Conservation (phyloP, 2,797 vertebrate genomes). For the Hoplostethus mediterraneus region DNA sequence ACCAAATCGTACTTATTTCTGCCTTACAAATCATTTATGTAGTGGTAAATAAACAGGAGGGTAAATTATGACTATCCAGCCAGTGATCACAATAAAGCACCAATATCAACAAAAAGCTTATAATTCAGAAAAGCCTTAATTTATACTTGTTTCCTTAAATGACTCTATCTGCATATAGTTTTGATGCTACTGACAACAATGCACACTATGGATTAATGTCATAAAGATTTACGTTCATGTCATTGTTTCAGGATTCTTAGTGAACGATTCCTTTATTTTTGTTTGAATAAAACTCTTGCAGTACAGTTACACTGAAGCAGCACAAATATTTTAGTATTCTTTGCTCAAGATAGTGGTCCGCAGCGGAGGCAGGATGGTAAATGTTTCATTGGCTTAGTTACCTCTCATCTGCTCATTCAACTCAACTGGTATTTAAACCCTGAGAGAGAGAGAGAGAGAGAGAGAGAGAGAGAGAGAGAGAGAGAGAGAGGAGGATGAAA, state of each 20-base stretch:
- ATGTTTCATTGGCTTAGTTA: slow-evolving; percentile 58
- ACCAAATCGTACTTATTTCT: too few relatives aligned
- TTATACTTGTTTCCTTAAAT: background rate
- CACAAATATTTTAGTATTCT: background rate
- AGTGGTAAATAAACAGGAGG: too few relatives aligned
- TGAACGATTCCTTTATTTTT: background rate
- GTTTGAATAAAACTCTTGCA: too few relatives aligned
- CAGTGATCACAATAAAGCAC: too few relatives aligned
- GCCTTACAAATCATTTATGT: too few relatives aligned
- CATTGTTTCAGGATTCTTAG: background rate
- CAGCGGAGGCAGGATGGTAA: slow-evolving; percentile 19
- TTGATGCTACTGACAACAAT: too few relatives aligned
- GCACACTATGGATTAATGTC: too few relatives aligned
- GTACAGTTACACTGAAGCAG: background rate
- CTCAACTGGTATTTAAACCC: slow-evolving; percentile 27
- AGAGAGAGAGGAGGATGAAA: background rate
- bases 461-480: background rate
- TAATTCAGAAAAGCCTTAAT: too few relatives aligned
- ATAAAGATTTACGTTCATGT: too few relatives aligned
- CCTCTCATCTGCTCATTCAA: slow-evolving; percentile 46
- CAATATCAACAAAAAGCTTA: too few relatives aligned
- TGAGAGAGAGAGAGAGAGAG: background rate
- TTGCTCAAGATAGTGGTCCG: slow-evolving; percentile 10
- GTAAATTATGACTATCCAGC: too few relatives aligned
- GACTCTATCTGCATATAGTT: background rate